These are phyloP conservation scores for Tethea ocularis DNA, from an alignment of 2,888 invertebrate species.

Conservation along the genomic window DNA sequence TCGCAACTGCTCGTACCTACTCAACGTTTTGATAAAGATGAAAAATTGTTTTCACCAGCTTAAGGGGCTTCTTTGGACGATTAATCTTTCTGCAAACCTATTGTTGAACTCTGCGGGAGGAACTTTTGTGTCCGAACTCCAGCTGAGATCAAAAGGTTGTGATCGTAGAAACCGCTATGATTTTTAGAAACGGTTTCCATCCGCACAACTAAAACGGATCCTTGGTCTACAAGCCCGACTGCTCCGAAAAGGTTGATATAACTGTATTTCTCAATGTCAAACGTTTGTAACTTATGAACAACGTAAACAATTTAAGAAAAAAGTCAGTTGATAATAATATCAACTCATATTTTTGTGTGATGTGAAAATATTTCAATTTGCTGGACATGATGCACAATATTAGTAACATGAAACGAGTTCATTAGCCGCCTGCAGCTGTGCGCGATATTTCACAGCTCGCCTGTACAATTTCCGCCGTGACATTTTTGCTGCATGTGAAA, in stretches of 20 bases:
- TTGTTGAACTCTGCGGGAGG: slow-evolving; percentile 70
- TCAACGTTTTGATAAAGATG: slow-evolving; percentile 79
- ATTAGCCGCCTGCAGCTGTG: slow-evolving; percentile 69
- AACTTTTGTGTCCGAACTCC: slow-evolving; percentile 76
- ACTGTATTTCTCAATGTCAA: slow-evolving; percentile 27
- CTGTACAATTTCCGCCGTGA: slow-evolving; percentile 62
- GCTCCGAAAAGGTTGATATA: slow-evolving; percentile 16
- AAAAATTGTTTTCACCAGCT: slow-evolving; percentile 76
- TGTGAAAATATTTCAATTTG: slow-evolving; percentile 46
- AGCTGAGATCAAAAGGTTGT: slow-evolving; percentile 73
- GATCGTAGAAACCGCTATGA: slow-evolving; percentile 58
- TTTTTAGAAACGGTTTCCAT: slow-evolving; percentile 52
- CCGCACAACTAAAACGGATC: slow-evolving; percentile 26
- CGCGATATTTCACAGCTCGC: slow-evolving; percentile 64
- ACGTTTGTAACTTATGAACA: too few relatives aligned
- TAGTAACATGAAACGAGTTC: slow-evolving; percentile 73
- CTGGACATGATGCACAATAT: slow-evolving; percentile 64
- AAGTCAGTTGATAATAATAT: not conserved
- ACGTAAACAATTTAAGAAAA: not conserved
- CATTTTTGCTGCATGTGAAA: slow-evolving; percentile 64
- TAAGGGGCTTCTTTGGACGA: slow-evolving; percentile 73
- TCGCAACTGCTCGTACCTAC: slow-evolving; percentile 50
- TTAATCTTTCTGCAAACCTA: slow-evolving; percentile 79
- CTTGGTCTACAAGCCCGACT: slow-evolving; percentile 6
- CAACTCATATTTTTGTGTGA: slow-evolving; percentile 7